Base-by-base conservation (phyloP, 2,888 invertebrate genomes). In the Cantharis flavilabris region DNA sequence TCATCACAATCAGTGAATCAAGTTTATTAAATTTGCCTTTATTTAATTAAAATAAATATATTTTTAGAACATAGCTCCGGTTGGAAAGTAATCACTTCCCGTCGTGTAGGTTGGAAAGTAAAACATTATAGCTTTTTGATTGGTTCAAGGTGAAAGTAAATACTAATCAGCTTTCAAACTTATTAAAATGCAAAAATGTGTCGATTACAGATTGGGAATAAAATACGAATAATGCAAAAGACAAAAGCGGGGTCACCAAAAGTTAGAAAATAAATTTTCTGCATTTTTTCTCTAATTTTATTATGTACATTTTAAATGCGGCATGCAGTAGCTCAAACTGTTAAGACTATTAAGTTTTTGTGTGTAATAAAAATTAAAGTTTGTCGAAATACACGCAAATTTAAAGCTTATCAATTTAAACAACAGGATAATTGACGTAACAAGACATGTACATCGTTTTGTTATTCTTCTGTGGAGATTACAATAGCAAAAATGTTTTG, bases 401-500 rank as follows among this genome's bases (percentile, higher is more conserved):
- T 23, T 67, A 23, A 67, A 67, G 16, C n/a, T 67, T 23, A 67
- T 67, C 23, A 26, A 67, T 67, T 18, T 20, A 26, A 67, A 67
- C 65, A 67, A 67, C 65, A 67, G 65, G 18, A 23, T 67, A 67
- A 67, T 67, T 67, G 65, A 23, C 65, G 65, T 67, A 70, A 70
- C 70, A 49, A 70, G 71, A 63, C 49, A 70, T 73, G 69, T 20
- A 16, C 73, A 73, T 73, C 73, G 69, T 63, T 73, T 73, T 73
- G 73, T 73, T 18, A 63, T 63, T 28, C 18, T 70, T 63, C 13
- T 30, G 69, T 62, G 28, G 16, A 28, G 26, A 49, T 18, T 65
- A 75, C 75, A 75, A 75, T 71, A 69, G 72, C 33, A 63, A 75
- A 75, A 75, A 16, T 69, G 69, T 69, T 69, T 23, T 16, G 16